A percentile compares a stretch with the other conserved stretches of the same genome.
Conservation (phyloP, 2,797 vertebrate genomes). For the Euphonia xanthogaster region DNA sequence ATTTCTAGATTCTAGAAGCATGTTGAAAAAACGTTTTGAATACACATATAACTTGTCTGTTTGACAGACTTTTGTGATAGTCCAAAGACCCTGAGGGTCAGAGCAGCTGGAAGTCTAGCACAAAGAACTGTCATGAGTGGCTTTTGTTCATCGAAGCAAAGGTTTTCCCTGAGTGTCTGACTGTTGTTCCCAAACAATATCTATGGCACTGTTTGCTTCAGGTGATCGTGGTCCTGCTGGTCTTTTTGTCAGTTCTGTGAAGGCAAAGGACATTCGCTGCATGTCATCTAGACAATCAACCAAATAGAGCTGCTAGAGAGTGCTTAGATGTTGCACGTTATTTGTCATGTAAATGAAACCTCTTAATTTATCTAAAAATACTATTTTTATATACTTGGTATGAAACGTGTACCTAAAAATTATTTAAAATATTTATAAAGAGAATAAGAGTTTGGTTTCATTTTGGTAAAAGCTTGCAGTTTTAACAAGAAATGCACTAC, state of each 20-base stretch:
- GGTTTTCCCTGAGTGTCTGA: conserved; percentile 67
- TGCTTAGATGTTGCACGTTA: conserved; percentile 79
- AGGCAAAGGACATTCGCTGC: conserved; percentile 77
- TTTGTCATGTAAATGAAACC: conserved; percentile 82
- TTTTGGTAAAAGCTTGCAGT: conserved; percentile 79
- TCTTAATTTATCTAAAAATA: conserved; percentile 80
- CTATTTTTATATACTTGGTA: conserved; percentile 86
- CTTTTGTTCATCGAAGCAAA: conserved; percentile 73
- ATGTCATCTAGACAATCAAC: conserved; percentile 85
- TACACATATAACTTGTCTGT: conserved; percentile 67
- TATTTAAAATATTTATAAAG: conserved; percentile 82
- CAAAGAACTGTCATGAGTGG: conserved; percentile 59
- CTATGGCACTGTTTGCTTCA: conserved; percentile 65
- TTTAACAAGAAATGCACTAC: conserved; percentile 76
- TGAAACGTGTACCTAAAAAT: conserved; percentile 78
- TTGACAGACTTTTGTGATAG: conserved; percentile 70
- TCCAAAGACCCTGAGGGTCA: conserved; percentile 72
- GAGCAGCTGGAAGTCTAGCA: conserved; percentile 72
- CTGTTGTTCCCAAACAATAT: conserved; percentile 74
- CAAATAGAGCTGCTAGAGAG: conserved; percentile 78
- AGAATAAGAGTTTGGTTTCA: conserved; percentile 72
- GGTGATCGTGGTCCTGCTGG: conserved; percentile 72
- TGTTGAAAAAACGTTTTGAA: conserved; percentile 63
- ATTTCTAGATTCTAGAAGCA: conserved; percentile 70
- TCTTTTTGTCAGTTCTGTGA: conserved; percentile 73